These are phyloP conservation scores for Gyrodactylus salaris DNA, from an alignment of 1,140 invertebrate species.

Conservation along the genomic window DNA sequence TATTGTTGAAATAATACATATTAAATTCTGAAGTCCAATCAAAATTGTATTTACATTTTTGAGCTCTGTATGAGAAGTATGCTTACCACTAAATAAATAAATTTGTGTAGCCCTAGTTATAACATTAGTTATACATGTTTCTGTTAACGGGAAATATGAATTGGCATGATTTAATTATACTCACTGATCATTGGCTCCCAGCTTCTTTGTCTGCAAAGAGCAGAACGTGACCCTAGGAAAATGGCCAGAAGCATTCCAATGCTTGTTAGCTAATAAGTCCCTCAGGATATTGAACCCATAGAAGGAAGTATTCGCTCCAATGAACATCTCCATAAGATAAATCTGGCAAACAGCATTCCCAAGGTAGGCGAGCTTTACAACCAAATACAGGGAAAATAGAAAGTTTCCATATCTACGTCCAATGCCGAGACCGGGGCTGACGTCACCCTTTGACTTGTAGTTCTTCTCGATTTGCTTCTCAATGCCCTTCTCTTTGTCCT, in stretches of 20 bases:
- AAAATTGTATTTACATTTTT: too few relatives aligned
- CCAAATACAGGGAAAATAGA: constrained; percentile 2
- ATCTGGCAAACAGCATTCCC: constrained; percentile 5
- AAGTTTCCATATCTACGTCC: constrained; percentile 3
- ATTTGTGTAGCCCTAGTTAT: constrained; percentile 11
- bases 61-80: too few relatives aligned
- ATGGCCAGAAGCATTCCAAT: constrained; percentile 13
- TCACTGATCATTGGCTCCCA: constrained; percentile 2
- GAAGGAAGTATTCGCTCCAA: constrained; percentile 4
- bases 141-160: constrained; percentile 8
- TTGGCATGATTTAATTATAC: background rate
- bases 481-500: background rate
- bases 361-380: background rate
- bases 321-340: constrained; percentile 5
- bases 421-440: background rate
- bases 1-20: too few relatives aligned
- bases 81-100: too few relatives aligned
- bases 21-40: too few relatives aligned
- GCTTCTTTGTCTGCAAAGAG: background rate
- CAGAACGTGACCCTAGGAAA: constrained; percentile 17
- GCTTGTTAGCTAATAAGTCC: background rate
- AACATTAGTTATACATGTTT: constrained; percentile 8
- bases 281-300: constrained; percentile 5
- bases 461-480: background rate
- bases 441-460: background rate